phyloP scores from a whole-genome alignment of 2,797 vertebrate species.

The Alcedo quadribrachys region DNA sequence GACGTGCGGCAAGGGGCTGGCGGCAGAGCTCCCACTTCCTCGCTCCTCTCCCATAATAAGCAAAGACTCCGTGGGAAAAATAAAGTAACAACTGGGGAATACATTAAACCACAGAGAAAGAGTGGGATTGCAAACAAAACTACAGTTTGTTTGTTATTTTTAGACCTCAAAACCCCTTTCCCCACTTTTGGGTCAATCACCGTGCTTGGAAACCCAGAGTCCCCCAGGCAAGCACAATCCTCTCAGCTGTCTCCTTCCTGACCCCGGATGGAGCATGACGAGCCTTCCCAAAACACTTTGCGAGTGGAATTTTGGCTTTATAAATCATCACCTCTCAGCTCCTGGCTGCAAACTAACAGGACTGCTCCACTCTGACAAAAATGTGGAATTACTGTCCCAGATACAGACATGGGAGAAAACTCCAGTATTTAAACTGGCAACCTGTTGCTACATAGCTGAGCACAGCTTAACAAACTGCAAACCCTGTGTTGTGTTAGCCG shows the following conservation, averaged over 20 bases:
- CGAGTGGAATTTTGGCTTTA: conserved; percentile 61
- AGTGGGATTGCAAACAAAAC: neutral
- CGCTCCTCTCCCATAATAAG: neutral
- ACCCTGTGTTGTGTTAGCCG: neutral
- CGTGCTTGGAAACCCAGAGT: neutral
- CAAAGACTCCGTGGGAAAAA: neutral
- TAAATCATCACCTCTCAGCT: neutral
- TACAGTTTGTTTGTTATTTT: neutral
- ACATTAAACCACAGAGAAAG: neutral
- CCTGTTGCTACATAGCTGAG: conserved; percentile 13
- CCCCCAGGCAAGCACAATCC: neutral
- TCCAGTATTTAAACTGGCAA: conserved; percentile 51
- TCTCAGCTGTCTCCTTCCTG: conserved; percentile 22
- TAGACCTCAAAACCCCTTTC: neutral
- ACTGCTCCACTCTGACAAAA: neutral
- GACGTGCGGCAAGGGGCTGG: accelerated
- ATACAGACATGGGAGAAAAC: neutral
- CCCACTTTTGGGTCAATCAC: neutral
- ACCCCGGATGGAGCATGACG: neutral
- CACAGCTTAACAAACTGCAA: neutral
- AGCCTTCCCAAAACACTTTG: neutral
- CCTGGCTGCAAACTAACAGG: neutral
- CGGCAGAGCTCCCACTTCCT: neutral
- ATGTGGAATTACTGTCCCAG: conserved; percentile 49
- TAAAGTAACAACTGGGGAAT: neutral